Evolutionary conservation across 2,113 vertebrate genomes (phyloP).

Genomic region (Chloropsis hardwickii): DNA sequence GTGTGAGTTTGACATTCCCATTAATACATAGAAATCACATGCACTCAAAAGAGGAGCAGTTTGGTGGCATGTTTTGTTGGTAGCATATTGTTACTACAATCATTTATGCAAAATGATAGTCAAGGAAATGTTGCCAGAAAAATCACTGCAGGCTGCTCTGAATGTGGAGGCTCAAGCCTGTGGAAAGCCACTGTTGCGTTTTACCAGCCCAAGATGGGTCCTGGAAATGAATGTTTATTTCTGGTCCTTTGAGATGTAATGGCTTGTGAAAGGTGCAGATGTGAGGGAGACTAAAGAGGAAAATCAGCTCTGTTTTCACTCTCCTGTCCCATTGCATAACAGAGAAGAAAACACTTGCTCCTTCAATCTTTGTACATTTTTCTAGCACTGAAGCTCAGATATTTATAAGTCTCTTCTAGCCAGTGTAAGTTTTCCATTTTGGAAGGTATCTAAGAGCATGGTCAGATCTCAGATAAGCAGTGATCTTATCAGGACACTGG

Average conservation of each 20-base stretch:
- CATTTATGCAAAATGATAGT: background rate
- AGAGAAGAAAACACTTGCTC: background rate
- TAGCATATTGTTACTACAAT: background rate
- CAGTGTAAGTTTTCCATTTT: background rate
- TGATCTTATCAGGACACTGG: too few species aligned
- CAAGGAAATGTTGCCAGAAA: background rate
- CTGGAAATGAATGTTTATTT: background rate
- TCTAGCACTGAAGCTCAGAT: background rate
- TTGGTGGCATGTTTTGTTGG: background rate
- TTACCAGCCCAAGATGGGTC: background rate
- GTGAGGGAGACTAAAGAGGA: background rate
- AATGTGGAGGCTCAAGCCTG: background rate
- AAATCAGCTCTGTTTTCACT: background rate
- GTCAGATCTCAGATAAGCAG: background rate
- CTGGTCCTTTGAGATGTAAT: background rate
- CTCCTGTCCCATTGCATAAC: background rate
- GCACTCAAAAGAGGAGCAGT: background rate
- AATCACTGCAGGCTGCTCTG: background rate
- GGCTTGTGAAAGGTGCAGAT: background rate
- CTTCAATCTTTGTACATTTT: background rate
- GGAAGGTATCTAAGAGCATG: background rate
- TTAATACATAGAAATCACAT: background rate
- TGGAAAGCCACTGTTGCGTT: background rate
- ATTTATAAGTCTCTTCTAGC: background rate
- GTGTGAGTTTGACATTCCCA: background rate